Base-by-base conservation (phyloP, 2,888 invertebrate species). In the Glaucopsyche alexis region DNA sequence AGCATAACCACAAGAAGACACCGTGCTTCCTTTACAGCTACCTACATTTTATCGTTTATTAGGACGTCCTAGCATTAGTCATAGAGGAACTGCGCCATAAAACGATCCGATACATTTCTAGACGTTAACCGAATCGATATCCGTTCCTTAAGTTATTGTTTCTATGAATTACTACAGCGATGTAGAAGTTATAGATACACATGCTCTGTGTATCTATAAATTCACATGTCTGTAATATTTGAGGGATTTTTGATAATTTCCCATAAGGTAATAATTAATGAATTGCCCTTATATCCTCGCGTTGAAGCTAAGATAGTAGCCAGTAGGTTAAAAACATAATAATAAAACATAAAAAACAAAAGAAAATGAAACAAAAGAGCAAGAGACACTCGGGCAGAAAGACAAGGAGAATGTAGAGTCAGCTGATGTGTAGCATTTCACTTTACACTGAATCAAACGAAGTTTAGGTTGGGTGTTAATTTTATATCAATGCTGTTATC, bases 91-190 rank as follows among this genome's bases (percentile, higher is more conserved):
- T 29, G 29, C 47, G 29, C 47, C 69, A 49, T 69, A 69, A 69
- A 69, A 47, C 3, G 13, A 38, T 19, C 29, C 69, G 49, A 69
- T 49, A 69, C 69, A 69, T 69, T 69, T 69, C 69, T 69, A 69
- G 69, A 69, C 45, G 69, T 16, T 49, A 47, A 47, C 69, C 67
- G 45, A 67, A 67, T 67, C 49, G 69, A 69, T 69, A 69, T 49
- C 69, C 69, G 69, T 69, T 49, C 29, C 47, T 69, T 19, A 49
- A 69, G 19, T 67, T 67, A 69, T 69, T 69, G 69, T 69, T 69
- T 69, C 69, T 49, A 49, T 47, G 69, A 69, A 69, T 69, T 47
- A 29, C 38, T 13, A 6, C 69, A 69, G 19, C 49, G 69, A 69
- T 69, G 66, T 66, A 47, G 47, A 47, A 49, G 11, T 29, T 6